phyloP scores from a whole-genome alignment of 1,140 invertebrate species.

The Cyrtorhinus lividipennis region DNA sequence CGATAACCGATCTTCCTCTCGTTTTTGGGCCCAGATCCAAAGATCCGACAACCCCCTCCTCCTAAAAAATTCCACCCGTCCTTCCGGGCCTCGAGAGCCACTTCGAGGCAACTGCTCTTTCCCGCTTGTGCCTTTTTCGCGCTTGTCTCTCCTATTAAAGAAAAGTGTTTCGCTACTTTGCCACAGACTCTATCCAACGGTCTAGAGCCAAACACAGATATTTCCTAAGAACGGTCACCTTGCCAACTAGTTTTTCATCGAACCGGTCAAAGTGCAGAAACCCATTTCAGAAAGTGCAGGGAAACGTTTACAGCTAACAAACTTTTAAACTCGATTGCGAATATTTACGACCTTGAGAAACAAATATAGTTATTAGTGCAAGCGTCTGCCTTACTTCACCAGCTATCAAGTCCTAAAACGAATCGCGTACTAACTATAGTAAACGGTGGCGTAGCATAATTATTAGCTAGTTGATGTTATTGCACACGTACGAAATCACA shows the following conservation, averaged over 20 bases:
- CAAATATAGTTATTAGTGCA: no score
- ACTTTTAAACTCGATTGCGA: no score
- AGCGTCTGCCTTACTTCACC: no score
- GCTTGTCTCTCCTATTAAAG: not conserved
- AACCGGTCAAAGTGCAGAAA: not conserved
- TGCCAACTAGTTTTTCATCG: not conserved
- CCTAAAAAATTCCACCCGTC: not conserved
- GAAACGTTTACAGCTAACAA: no score
- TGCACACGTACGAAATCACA: no score
- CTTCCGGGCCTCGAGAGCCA: not conserved
- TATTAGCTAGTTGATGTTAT: no score
- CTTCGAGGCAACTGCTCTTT: not conserved
- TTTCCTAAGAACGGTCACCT: not conserved
- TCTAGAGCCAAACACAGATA: no score
- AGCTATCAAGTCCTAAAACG: no score
- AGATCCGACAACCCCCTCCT: not conserved
- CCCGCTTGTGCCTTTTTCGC: not conserved
- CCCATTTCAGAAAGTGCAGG: not conserved
- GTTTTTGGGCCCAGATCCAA: not conserved
- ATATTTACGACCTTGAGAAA: no score
- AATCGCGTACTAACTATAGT: no score
- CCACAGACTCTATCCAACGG: not conserved
- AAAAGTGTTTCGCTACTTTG: not conserved
- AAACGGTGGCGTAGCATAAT: no score
- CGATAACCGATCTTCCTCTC: not conserved